Conservation (phyloP, 2,888 invertebrate species). For the Synanthedon andrenaeformis region DNA sequence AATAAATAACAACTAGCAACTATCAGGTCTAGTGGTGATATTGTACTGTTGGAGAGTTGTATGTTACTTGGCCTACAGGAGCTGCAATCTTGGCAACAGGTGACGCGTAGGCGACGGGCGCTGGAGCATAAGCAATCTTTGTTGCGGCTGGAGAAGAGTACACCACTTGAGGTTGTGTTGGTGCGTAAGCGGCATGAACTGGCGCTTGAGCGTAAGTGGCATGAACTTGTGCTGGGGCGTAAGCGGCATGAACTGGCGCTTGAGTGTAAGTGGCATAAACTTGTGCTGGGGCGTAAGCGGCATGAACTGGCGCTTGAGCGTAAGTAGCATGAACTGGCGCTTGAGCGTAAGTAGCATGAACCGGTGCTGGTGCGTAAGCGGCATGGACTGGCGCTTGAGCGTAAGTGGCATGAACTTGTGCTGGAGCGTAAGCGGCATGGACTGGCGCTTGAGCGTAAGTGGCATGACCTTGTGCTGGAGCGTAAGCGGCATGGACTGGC, state of each 20-base stretch:
- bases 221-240: slow-evolving; percentile 15
- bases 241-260: slow-evolving; percentile 8
- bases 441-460: slow-evolving; percentile 15
- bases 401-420: slow-evolving; percentile 4
- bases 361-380: slow-evolving; percentile 20
- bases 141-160: slow-evolving; percentile 1
- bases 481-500: slow-evolving; percentile 20
- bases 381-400: slow-evolving; percentile 20
- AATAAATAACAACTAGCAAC: slow-evolving; percentile 36
- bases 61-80: slow-evolving; percentile 34
- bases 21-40: slow-evolving; percentile 48
- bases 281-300: slow-evolving; percentile 1
- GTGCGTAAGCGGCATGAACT: slow-evolving; percentile 18
- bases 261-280: slow-evolving; percentile 10
- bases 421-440: slow-evolving; percentile 5
- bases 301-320: background rate
- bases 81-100: slow-evolving; percentile 6
- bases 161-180: slow-evolving; percentile 11
- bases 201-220: slow-evolving; percentile 13
- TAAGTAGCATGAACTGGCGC: slow-evolving; percentile 11
- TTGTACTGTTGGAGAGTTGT: slow-evolving; percentile 44
- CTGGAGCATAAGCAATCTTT: slow-evolving; percentile 17
- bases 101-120: slow-evolving; percentile 2
- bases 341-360: slow-evolving; percentile 18
- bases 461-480: slow-evolving; percentile 20